Percentiles rank a stretch among this genome's conserved stretches.
These are phyloP conservation scores for Camarhynchus parvulus DNA, from an alignment of 2,113 vertebrate genomes.

Conservation along the genomic window DNA sequence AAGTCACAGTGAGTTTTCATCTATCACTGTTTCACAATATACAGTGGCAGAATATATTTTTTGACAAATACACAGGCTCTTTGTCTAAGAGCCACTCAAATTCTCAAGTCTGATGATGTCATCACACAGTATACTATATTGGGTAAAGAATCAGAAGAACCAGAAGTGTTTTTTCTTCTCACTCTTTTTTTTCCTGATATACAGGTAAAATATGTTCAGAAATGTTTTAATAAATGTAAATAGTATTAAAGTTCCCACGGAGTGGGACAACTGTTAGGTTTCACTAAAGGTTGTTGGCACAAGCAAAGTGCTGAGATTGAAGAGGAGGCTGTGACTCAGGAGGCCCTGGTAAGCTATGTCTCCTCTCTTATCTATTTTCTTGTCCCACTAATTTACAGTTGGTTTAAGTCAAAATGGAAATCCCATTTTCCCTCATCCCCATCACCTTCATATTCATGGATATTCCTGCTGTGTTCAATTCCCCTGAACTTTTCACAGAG, in stretches of 20 bases:
- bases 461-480: background rate
- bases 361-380: background rate
- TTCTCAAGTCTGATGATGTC: background rate
- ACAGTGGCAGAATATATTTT: background rate
- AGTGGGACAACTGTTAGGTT: background rate
- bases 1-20: background rate
- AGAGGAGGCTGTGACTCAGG: background rate
- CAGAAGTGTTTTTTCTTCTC: fast-evolving
- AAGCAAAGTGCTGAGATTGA: background rate
- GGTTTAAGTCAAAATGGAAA: background rate
- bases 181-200: background rate
- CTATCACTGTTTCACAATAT: background rate
- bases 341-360: background rate
- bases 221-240: background rate
- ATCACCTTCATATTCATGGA: background rate
- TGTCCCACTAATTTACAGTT: background rate
- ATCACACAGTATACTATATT: background rate
- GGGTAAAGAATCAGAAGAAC: background rate
- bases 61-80: background rate
- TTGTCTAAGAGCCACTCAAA: background rate
- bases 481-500: background rate
- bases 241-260: background rate
- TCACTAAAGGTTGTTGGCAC: background rate
- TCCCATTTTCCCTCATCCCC: background rate
- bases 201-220: background rate